Evolutionary conservation across 2,797 vertebrate genomes (phyloP), one percentile per base, ranked within the genome.

Genomic region (Apodemus agrarius): DNA sequence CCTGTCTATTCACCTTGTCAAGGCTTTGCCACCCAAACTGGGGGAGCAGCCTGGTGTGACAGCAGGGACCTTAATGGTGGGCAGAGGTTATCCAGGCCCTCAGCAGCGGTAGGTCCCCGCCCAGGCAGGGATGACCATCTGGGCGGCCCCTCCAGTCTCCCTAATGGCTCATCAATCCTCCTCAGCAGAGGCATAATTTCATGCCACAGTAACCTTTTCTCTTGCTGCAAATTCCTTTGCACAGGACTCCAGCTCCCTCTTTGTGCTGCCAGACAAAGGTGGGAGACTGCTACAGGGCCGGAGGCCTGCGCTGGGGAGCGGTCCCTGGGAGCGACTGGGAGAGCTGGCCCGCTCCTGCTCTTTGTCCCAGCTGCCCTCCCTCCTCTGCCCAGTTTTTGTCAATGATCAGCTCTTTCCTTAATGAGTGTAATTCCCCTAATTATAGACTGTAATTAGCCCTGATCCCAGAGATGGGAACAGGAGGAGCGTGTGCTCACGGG

Each of bases 351-450:
- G 24, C 49, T 52, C 91, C 93, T 91, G 69, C 63, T 96, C 78
- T 86, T 90, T 89, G 57, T 96, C 93, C 76, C 93, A 94, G 93
- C 96, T 93, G 83, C 96, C 97, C 97, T 98, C 89, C 95, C 94
- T 95, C 54, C n/a, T 85, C 91, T 14, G 97, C 97, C 96, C 91
- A 91, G 96, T 97, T 98, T 78, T 98, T 97, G 96, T 98, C 97
- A 98, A 97, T 97, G 97, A 98, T 98, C 98, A 98, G 98, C 98
- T 98, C 96, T 97, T 98, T 98, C 92, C 94, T 96, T 98, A 98
- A 98, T 98, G 97, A 98, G 95, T 96, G 97, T 98, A 98, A 98
- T 98, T 98, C 98, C 97, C 98, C 97, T 98, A 98, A 98, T 98
- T 98, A 98, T 96, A 98, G 95, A 69, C 97, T 96, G 97, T 97